Base-by-base conservation (phyloP, 2,113 vertebrate genomes). In the Synchiropus splendidus region DNA sequence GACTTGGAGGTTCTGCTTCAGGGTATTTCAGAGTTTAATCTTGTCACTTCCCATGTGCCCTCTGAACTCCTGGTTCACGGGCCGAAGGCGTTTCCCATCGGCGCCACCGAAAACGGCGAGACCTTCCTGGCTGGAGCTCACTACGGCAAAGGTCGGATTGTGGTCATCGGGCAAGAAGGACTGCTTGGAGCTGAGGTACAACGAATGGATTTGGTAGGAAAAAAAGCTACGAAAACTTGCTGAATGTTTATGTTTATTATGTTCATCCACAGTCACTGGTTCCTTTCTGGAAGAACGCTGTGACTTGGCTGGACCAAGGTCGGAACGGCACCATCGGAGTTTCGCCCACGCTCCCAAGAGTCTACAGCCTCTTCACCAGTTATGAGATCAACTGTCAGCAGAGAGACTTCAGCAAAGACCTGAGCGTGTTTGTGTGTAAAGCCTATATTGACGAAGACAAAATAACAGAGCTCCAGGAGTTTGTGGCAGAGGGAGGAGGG, bases 401-500 rank as follows among this genome's bases (percentile, higher is more conserved):
- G 34, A 48, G 55, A 1, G 13, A 5, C 11, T 68, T 72, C 66
- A 42, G 6, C 11, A 15, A 59, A 6, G 58, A 52, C 41, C 48
- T 69, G 17, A 64, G 55, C 2, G 70, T 79, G 1, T 63, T 54
- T 39, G 66, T 68, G 15, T 59, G 64, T 4, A 45, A 6, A 0
- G 57, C 71, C 0, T 78, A 82, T 31, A 52, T 45, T n/a, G n/a
- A n/a, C 1, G 41, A 41, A 12, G 13, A 46, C 8, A 40, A 79
- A 2, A 48, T 51, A 0, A 12, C 59, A 16, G 47, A 78, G 18
- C 78, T 89, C 10, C 79, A 70, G 18, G 46, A 86, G 6, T 87
- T 88, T 63, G 89, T 90, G 21, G 85, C 85, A 1, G 89, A 89
- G 61, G 87, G 89, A 2, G 84, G 87, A 6, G 89, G 89, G 2